Conservation (phyloP, 2,888 invertebrate genomes). For the Sialis lutaria region DNA sequence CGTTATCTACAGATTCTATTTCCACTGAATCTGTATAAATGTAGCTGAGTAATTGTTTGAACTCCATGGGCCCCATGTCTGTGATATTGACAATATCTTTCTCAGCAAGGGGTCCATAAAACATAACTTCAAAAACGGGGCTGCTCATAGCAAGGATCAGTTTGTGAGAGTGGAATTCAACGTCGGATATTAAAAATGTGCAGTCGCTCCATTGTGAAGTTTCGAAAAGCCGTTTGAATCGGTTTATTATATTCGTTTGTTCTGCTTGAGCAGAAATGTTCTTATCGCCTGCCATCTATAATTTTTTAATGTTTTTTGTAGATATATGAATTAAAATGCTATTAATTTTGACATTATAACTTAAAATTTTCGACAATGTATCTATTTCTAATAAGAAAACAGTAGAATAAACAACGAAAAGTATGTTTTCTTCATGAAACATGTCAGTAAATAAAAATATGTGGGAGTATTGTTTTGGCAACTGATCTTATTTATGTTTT, state of each 20-base stretch:
- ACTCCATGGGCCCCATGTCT: slow-evolving; percentile 40
- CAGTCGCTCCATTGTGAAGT: slow-evolving; percentile 41
- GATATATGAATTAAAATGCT: too few relatives aligned
- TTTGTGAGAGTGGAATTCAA: slow-evolving; percentile 38
- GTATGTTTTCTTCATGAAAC: too few relatives aligned
- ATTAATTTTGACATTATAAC: too few relatives aligned
- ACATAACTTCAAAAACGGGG: slow-evolving; percentile 51
- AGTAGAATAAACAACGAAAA: too few relatives aligned
- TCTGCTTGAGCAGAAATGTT: neutral
- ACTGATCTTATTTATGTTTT: too few relatives aligned
- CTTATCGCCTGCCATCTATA: too few relatives aligned
- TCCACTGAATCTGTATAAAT: slow-evolving; percentile 41
- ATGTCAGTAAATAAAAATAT: too few relatives aligned
- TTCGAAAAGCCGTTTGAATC: slow-evolving; percentile 29
- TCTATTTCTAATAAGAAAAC: too few relatives aligned
- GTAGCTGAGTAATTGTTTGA: slow-evolving; percentile 39
- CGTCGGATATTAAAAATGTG: slow-evolving; percentile 33
- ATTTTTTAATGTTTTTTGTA: too few relatives aligned
- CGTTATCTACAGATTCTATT: slow-evolving; percentile 35
- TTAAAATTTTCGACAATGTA: too few relatives aligned
- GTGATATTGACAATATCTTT: slow-evolving; percentile 29
- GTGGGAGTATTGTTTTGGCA: too few relatives aligned
- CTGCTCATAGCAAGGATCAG: slow-evolving; percentile 44
- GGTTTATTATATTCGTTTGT: slow-evolving; percentile 14
- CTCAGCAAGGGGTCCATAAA: slow-evolving; percentile 40